phyloP scores from a whole-genome alignment of 2,888 invertebrate genomes.

The Xanthia togata region DNA sequence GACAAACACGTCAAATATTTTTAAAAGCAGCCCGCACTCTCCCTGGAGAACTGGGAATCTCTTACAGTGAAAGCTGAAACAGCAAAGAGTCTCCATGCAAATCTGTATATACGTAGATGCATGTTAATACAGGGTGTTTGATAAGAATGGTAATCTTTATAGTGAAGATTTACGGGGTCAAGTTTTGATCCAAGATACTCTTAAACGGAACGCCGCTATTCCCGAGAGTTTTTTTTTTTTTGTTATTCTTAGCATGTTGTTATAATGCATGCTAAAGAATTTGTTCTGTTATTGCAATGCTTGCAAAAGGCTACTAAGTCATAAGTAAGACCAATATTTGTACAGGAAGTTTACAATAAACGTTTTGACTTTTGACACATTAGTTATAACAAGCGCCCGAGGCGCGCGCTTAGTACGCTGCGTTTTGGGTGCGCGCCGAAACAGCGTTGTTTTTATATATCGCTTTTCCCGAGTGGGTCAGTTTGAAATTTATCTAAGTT shows the following conservation, averaged over 20 bases:
- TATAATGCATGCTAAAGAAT: neutral
- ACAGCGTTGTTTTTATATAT: too few relatives aligned
- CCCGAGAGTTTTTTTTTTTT: neutral
- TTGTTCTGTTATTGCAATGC: neutral
- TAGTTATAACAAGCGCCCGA: too few relatives aligned
- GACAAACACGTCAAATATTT: slow-evolving; percentile 18
- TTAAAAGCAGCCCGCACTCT: slow-evolving; percentile 14
- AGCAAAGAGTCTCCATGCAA: slow-evolving; percentile 22
- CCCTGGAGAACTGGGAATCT: neutral
- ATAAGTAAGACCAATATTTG: neutral
- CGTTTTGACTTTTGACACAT: too few relatives aligned
- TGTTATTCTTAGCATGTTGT: neutral
- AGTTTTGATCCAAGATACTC: neutral
- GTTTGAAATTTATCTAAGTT: too few relatives aligned
- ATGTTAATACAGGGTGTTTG: slow-evolving; percentile 14
- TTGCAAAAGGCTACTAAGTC: too few relatives aligned
- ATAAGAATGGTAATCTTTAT: neutral
- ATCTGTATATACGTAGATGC: slow-evolving; percentile 9
- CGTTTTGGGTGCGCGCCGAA: too few relatives aligned
- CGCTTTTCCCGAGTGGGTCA: too few relatives aligned
- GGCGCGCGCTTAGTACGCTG: too few relatives aligned
- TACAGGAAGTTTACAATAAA: neutral
- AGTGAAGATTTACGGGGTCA: neutral
- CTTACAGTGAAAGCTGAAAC: slow-evolving; percentile 11
- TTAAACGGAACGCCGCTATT: neutral